Conservation (phyloP, 2,888 invertebrate genomes). For the Oxyteleia sp. region DNA sequence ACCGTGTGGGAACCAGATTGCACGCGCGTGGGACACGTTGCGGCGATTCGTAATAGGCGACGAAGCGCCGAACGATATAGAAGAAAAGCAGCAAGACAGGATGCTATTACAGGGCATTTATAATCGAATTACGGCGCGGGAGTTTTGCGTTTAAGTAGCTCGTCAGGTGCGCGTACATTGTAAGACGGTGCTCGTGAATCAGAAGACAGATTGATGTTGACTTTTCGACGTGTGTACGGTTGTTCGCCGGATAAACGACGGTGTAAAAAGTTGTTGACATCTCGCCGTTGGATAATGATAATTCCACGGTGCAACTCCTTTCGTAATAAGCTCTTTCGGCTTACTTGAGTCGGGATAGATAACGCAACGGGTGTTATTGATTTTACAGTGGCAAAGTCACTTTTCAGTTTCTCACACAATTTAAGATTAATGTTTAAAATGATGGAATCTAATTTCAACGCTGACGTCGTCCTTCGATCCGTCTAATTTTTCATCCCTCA, state of each 20-base stretch:
- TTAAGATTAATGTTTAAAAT: not conserved
- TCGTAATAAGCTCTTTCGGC: too few relatives aligned
- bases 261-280: constrained; percentile 28
- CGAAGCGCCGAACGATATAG: constrained; percentile 30
- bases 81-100: constrained; percentile 58
- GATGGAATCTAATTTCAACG: not conserved
- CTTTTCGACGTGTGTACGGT: constrained; percentile 31
- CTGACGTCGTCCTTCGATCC: not conserved
- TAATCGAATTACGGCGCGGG: constrained; percentile 63
- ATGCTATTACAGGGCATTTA: constrained; percentile 64
- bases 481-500: constrained; percentile 27
- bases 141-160: constrained; percentile 42
- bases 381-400: too few relatives aligned
- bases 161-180: constrained; percentile 39
- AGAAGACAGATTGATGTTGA: constrained; percentile 15
- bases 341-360: too few relatives aligned
- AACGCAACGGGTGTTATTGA: too few relatives aligned
- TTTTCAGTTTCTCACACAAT: too few relatives aligned
- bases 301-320: too few relatives aligned
- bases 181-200: constrained; percentile 40
- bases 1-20: constrained; percentile 54
- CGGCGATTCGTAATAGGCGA: constrained; percentile 53
- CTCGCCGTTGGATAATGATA: too few relatives aligned
- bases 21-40: constrained; percentile 53
- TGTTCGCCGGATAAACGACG: not conserved